Evolutionary conservation across 1,140 invertebrate species (phyloP).

Genomic region (Drosophila kurseongensis): DNA sequence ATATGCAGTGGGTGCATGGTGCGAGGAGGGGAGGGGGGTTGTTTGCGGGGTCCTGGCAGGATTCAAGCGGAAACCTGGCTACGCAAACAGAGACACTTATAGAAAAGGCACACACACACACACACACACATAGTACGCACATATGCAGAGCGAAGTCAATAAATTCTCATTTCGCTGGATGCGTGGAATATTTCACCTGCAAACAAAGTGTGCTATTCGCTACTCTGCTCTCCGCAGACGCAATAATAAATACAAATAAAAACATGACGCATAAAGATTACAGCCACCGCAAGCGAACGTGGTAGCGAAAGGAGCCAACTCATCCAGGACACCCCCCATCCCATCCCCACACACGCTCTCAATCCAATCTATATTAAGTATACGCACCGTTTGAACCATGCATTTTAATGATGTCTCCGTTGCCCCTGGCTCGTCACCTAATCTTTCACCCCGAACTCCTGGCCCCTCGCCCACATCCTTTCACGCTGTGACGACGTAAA

Average conservation of each 20-base stretch:
- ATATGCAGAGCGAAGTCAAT: constrained; percentile 63
- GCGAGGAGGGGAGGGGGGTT: neutral
- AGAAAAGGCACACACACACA: constrained; percentile 34
- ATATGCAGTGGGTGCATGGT: constrained; percentile 37
- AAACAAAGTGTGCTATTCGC: constrained; percentile 56
- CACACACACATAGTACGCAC: constrained; percentile 16
- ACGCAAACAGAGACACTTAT: constrained; percentile 58
- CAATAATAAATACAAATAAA: constrained; percentile 83
- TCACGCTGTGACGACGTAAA: constrained; percentile 59
- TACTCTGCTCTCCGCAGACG: constrained; percentile 32
- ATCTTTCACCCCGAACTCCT: constrained; percentile 19
- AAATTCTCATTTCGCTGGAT: constrained; percentile 75
- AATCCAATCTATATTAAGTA: constrained; percentile 77
- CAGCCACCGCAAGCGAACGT: constrained; percentile 52
- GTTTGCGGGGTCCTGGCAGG: constrained; percentile 15
- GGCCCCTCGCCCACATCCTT: constrained; percentile 19
- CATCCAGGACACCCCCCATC: constrained; percentile 8
- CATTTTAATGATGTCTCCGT: constrained; percentile 76
- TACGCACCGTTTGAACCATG: constrained; percentile 80
- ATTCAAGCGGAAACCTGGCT: constrained; percentile 37
- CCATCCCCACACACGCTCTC: neutral
- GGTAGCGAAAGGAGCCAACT: constrained; percentile 25
- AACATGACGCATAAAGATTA: constrained; percentile 79
- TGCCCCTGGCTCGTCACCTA: constrained; percentile 50
- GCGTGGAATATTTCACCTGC: constrained; percentile 71